Conservation (phyloP, 2,888 invertebrate species). For the Caenorhabditis afra region DNA sequence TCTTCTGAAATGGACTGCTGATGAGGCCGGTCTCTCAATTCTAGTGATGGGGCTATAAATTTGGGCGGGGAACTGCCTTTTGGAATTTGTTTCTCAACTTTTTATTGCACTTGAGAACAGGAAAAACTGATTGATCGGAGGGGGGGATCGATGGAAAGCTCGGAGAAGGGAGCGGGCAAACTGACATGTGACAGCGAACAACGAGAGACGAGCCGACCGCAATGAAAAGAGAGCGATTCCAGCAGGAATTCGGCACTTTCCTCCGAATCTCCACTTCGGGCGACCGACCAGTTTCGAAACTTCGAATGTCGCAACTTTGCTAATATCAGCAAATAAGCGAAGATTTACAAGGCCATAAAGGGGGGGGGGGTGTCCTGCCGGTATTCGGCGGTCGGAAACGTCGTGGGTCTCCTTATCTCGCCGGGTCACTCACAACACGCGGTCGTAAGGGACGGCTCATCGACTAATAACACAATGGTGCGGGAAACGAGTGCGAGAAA, state of each 20-base stretch:
- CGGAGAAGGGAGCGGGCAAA: constrained; percentile 8
- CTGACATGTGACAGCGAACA: constrained; percentile 3
- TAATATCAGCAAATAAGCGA: constrained; percentile 55
- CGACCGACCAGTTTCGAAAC: constrained; percentile 44
- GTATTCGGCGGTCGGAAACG: neutral
- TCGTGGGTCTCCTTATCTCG: neutral
- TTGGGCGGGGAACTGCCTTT: constrained; percentile 23
- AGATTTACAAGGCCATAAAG: constrained; percentile 57
- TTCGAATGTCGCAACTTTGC: constrained; percentile 26
- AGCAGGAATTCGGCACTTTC: neutral
- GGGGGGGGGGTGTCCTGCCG: constrained; percentile 10
- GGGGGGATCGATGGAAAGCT: constrained; percentile 21
- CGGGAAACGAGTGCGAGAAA: constrained; percentile 26
- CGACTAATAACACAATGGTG: constrained; percentile 20
- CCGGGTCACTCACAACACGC: neutral
- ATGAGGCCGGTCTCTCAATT: constrained; percentile 12
- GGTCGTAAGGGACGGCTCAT: constrained; percentile 5
- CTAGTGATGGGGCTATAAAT: constrained; percentile 34
- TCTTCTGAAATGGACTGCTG: constrained; percentile 14
- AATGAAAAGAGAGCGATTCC: neutral
- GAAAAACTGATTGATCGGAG: neutral
- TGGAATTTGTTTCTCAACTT: constrained; percentile 28
- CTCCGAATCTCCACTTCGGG: neutral
- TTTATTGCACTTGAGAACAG: constrained; percentile 33
- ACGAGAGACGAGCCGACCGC: neutral